Percentiles rank a stretch among this genome's conserved stretches.
These are phyloP conservation scores for Sclerurus mexicanus DNA, from an alignment of 2,113 vertebrate species.

Conservation along the genomic window DNA sequence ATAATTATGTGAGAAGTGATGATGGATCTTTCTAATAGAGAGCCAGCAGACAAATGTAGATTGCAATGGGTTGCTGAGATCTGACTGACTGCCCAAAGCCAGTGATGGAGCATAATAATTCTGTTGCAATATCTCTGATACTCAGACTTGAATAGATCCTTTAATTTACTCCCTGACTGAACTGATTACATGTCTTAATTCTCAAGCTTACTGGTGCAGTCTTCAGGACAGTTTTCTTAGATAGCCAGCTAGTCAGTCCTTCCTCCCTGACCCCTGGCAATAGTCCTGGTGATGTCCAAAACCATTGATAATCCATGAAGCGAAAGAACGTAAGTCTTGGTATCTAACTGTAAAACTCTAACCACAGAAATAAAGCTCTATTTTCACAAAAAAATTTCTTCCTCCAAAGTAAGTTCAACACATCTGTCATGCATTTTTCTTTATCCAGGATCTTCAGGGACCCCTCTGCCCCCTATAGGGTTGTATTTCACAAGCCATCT, in stretches of 20 bases:
- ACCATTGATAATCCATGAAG: background rate
- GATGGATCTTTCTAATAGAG: background rate
- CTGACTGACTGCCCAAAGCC: background rate
- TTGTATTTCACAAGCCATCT: constrained; percentile 43
- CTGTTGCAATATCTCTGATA: background rate
- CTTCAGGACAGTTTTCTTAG: background rate
- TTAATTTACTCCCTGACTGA: background rate
- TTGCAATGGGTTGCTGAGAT: background rate
- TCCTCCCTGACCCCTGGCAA: background rate
- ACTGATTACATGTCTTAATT: background rate
- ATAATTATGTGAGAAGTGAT: constrained; percentile 3
- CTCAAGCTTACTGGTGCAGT: background rate
- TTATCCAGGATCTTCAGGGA: background rate
- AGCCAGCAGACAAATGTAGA: background rate
- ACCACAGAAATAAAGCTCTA: background rate
- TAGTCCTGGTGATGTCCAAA: background rate
- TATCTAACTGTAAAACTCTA: background rate
- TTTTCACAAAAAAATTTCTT: background rate
- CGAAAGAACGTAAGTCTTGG: background rate
- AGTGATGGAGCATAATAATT: background rate
- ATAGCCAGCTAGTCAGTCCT: background rate
- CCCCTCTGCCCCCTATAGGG: background rate
- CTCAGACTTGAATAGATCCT: background rate
- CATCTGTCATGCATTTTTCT: background rate
- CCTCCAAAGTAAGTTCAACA: background rate